Evolutionary conservation across 2,113 vertebrate genomes (phyloP).

Genomic region (Ceratotherium simum): DNA sequence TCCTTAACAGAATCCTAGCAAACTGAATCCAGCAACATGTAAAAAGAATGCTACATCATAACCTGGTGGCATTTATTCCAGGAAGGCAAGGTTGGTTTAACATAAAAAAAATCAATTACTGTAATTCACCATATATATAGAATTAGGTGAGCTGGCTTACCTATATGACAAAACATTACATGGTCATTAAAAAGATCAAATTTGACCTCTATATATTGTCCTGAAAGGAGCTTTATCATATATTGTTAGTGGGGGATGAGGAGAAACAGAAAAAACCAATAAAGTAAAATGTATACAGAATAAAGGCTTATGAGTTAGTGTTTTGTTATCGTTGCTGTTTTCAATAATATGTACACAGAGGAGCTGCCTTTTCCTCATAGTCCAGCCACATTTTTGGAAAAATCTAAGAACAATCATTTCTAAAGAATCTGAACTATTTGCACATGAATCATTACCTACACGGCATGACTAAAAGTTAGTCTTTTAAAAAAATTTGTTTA

Average conservation of each 20-base stretch:
- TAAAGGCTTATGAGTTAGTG: neutral
- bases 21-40: neutral
- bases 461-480: neutral
- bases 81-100: neutral
- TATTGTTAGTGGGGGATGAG: neutral
- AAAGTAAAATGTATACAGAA: neutral
- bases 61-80: neutral
- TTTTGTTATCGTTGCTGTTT: conserved; percentile 75
- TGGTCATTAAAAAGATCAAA: neutral
- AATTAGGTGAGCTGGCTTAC: neutral
- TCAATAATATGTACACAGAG: conserved; percentile 79
- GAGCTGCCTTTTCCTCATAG: conserved; percentile 51
- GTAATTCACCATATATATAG: neutral
- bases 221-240: neutral
- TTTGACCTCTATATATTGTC: neutral
- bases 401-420: conserved; percentile 51
- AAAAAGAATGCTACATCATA: neutral
- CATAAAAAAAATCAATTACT: neutral
- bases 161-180: neutral
- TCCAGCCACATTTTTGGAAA: conserved; percentile 70
- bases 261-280: neutral
- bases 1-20: neutral
- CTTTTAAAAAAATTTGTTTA: neutral
- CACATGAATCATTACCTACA: neutral
- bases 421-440: conserved; percentile 59